These are phyloP conservation scores for Lampropteryx suffumata DNA, from an alignment of 2,888 invertebrate genomes.

Conservation along the genomic window DNA sequence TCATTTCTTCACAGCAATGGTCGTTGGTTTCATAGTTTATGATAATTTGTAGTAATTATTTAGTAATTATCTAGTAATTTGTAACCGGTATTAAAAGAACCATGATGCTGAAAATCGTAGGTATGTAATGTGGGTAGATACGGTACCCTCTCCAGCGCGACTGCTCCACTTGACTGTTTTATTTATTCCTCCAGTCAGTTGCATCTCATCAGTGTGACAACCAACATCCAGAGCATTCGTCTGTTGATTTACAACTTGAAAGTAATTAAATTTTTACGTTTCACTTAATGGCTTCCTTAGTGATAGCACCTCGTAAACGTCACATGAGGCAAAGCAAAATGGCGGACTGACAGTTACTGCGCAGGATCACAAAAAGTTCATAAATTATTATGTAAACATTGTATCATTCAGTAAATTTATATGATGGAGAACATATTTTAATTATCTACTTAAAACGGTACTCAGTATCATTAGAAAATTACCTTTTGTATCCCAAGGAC, in stretches of 20 bases:
- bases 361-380: slow-evolving; percentile 31
- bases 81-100: too few species aligned
- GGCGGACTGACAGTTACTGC: slow-evolving; percentile 36
- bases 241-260: slow-evolving; percentile 38
- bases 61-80: too few species aligned
- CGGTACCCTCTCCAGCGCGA: too few species aligned
- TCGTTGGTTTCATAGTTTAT: too few species aligned
- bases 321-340: slow-evolving; percentile 36
- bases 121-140: too few species aligned
- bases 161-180: too few species aligned
- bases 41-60: too few species aligned
- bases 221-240: slow-evolving; percentile 32
- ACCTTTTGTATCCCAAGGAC: too few species aligned
- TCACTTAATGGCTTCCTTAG: slow-evolving; percentile 40
- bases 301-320: slow-evolving; percentile 41
- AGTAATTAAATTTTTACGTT: slow-evolving; percentile 42
- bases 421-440: slow-evolving; percentile 4
- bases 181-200: slow-evolving; percentile 24
- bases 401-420: slow-evolving; percentile 15
- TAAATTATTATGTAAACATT: slow-evolving; percentile 34
- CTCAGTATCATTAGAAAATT: too few species aligned
- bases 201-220: slow-evolving; percentile 35
- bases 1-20: too few species aligned
- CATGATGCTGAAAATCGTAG: too few species aligned
- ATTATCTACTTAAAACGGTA: too few species aligned